Evolutionary conservation across 2,888 invertebrate genomes (phyloP), one percentile per base, ranked within the genome.

Genomic region (Caprella mutica): DNA sequence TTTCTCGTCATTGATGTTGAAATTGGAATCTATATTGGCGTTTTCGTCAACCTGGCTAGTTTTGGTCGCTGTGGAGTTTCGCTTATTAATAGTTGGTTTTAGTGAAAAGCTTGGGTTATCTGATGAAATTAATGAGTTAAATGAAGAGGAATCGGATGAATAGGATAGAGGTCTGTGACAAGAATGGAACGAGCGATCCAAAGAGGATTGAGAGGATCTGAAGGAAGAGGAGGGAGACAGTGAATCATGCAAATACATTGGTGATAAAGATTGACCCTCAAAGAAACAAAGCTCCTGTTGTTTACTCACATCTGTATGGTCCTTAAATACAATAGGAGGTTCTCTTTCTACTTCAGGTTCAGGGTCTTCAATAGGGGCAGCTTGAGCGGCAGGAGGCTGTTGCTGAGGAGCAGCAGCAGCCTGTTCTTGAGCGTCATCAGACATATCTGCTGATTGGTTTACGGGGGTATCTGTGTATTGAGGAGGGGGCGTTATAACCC

Each of bases 301-400:
- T 43, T 24, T 58, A 63, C 65, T 65, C 58, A 65, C 65, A 53
- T 65, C 55, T 21, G 63, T 42, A 29, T 62, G 58, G 12, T 65
- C 65, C 38, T 55, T 60, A 59, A 65, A 65, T 42, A 58, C 46
- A 52, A 65, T 58, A 9, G 65, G 63, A 8, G 63, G 62, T 50
- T 63, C 62, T 9, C 65, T 55, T 35, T 60, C 56, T 33, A 61
- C 59, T 48, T 65, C 63, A 1, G 65, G 65, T 35, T 58, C 55
- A 2, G 53, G 52, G 19, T 48, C 55, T 35, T 44, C 54, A 26
- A 48, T 39, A 12, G 43, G 38, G 26, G 21, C 30, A 3, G 30
- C 23, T 14, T 17, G 33, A 5, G 57, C 46, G 9, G 38, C 17
- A 3, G 52, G 52, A 12, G 38, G 40, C 17, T 38, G 17, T 6